These are phyloP conservation scores for Microctonus hyperodae DNA, from an alignment of 2,888 invertebrate genomes.

Conservation along the genomic window DNA sequence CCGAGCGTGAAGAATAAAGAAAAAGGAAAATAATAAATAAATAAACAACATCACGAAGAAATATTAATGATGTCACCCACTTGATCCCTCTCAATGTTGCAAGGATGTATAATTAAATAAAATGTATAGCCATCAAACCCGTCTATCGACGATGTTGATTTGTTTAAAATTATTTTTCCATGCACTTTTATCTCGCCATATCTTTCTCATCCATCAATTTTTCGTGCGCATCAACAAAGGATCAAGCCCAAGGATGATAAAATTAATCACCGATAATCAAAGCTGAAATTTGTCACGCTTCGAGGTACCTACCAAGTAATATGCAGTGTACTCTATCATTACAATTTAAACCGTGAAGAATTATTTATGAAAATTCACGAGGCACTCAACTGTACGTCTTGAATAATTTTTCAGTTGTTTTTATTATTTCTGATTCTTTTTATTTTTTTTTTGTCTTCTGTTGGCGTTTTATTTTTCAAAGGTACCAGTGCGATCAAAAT, in stretches of 20 bases:
- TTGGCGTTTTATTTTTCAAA: not conserved
- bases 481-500: not conserved
- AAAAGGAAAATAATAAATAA: conserved; percentile 9
- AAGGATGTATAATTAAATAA: conserved; percentile 5
- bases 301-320: not conserved
- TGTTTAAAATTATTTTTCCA: not conserved
- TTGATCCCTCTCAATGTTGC: conserved; percentile 1
- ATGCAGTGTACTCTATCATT: conserved; percentile 31
- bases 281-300: conserved; percentile 10
- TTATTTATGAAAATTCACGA: conserved; percentile 31
- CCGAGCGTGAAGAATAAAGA: conserved; percentile 3
- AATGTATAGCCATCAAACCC: not conserved
- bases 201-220: not conserved
- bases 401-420: not conserved
- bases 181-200: not conserved
- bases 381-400: not conserved
- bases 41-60: not conserved
- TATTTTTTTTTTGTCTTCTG: not conserved
- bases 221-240: conserved; percentile 3
- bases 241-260: conserved; percentile 19
- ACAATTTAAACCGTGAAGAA: conserved; percentile 37
- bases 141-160: not conserved
- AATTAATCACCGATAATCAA: conserved; percentile 29
- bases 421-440: not conserved
- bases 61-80: conserved; percentile 9